Evolutionary conservation across 2,888 invertebrate genomes (phyloP), one percentile per base, ranked within the genome.

Genomic region (Caenorhabditis parvicauda): DNA sequence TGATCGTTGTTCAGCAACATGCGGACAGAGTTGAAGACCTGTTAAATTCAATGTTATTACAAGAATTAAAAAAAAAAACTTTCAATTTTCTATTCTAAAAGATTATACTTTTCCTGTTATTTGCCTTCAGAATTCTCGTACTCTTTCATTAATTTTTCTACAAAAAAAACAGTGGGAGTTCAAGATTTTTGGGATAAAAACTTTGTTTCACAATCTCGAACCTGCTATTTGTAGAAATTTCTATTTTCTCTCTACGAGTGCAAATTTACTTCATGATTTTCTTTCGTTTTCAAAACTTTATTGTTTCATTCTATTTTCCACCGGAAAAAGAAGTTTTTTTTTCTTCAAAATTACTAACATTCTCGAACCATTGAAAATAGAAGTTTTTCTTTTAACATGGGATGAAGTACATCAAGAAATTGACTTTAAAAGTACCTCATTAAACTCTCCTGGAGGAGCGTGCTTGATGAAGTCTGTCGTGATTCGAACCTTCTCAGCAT

Each of bases 401-500:
- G 14, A 32, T 14, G 14, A 14, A 32, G 14, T 14, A 32, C 9
- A 32, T 14, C n/a, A 32, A 32, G 9, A 12, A 32, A n/a, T 7
- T 7, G 17, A 41, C 17, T 7, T 14, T 44, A 12, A 35, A 14
- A 17, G 5, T 38, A 59, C 98, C 87, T 98, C 98, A 85, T 96
- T 96, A 83, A 99, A 98, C 87, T 98, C 98, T 77, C 98, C 98
- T 54, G 98, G 98, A 58, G 98, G 98, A 62, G 96, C 93, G 86
- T 96, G 95, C 64, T 94, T 86, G 82, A 98, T 92, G 86, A 98
- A 96, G 87, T 95, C 91, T 74, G 94, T 70, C n/a, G 72, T 72
- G 51, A 77, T 76, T 32, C 72, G 63, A 25, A 67, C 69, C 57
- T 74, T 75, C 43, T 74, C 75, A 37, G 64, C 64, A 46, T 75